These are phyloP conservation scores for Onthophagus sagittarius DNA, from an alignment of 2,888 invertebrate species.

Conservation along the genomic window DNA sequence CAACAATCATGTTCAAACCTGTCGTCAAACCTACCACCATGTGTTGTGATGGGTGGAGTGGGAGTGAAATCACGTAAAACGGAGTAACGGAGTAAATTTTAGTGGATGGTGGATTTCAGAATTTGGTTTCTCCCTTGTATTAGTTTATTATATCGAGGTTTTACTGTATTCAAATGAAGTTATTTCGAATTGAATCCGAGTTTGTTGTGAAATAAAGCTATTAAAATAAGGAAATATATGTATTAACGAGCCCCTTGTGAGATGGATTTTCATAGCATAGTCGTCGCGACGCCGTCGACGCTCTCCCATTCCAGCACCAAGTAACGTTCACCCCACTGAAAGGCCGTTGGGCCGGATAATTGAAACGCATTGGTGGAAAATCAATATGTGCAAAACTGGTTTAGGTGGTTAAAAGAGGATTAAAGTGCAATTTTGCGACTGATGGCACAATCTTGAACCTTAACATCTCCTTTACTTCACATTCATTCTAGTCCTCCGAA, in stretches of 20 bases:
- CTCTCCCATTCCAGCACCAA: not conserved
- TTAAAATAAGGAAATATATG: not conserved
- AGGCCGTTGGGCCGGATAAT: not conserved
- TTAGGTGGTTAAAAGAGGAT: not conserved
- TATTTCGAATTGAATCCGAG: not conserved
- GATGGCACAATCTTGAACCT: not conserved
- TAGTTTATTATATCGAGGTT: too few species aligned
- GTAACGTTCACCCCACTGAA: not conserved
- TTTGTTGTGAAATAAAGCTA: not conserved
- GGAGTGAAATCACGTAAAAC: too few species aligned
- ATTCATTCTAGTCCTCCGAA: not conserved
- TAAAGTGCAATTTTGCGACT: not conserved
- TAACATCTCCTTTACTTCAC: not conserved
- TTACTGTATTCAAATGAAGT: too few species aligned
- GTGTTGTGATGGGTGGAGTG: too few species aligned
- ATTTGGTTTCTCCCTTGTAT: too few species aligned
- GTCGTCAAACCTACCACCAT: too few species aligned
- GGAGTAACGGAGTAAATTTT: too few species aligned
- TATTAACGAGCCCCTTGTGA: not conserved
- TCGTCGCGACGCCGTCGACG: not conserved
- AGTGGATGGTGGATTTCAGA: too few species aligned
- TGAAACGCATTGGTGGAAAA: not conserved
- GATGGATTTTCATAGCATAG: not conserved
- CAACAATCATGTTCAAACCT: too few species aligned
- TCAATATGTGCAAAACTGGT: not conserved